A percentile compares a stretch with the other conserved stretches of the same genome.
These are phyloP conservation scores for Teleopsis dalmanni DNA, from an alignment of 1,140 invertebrate species.

Conservation along the genomic window DNA sequence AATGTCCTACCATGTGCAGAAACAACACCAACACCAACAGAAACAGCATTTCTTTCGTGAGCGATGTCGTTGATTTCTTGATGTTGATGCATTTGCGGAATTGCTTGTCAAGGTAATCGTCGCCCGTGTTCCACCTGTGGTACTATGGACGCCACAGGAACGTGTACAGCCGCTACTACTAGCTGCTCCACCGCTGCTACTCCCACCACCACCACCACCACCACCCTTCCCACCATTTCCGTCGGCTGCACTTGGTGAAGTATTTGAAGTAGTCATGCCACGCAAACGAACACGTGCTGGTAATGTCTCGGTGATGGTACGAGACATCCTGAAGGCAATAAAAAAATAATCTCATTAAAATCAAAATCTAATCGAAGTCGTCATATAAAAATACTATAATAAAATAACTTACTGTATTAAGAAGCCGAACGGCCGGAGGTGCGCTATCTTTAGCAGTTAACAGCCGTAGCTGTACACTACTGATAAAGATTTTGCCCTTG, in stretches of 20 bases:
- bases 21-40: conserved; percentile 65
- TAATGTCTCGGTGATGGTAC: conserved; percentile 42
- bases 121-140: conserved; percentile 14
- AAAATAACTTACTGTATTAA: no score
- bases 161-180: conserved; percentile 10
- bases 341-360: no score
- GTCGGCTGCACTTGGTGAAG: conserved; percentile 19
- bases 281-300: conserved; percentile 42
- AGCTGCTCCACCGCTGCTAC: conserved; percentile 11
- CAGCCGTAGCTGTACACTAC: no score
- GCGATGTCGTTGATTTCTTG: conserved; percentile 17
- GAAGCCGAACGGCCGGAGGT: no score
- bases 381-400: no score
- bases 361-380: no score
- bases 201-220: conserved; percentile 21
- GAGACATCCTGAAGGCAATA: conserved; percentile 38
- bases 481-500: no score
- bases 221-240: conserved; percentile 14
- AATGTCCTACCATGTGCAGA: conserved; percentile 47
- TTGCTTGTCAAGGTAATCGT: conserved; percentile 19
- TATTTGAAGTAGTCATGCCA: conserved; percentile 40
- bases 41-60: conserved; percentile 53
- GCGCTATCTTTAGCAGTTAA: no score
- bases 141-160: not conserved
- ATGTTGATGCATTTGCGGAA: conserved; percentile 30